Conservation (phyloP, 2,888 invertebrate species). For the Apotomis capreana region DNA sequence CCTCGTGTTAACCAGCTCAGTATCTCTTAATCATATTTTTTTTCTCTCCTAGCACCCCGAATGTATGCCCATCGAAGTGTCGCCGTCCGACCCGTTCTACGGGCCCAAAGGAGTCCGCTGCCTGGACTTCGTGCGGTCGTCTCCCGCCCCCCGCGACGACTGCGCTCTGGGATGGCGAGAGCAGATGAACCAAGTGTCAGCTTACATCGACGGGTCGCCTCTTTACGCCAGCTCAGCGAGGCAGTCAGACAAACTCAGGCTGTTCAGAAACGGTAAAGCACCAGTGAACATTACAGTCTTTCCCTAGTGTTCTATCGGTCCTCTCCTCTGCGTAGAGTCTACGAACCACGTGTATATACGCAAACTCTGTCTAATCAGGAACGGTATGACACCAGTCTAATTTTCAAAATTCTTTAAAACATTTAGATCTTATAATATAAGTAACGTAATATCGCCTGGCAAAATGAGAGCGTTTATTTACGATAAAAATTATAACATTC, state of each 20-base stretch:
- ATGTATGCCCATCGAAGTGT: slow-evolving; percentile 91
- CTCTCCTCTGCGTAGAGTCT: too few relatives aligned
- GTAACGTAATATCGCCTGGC: too few relatives aligned
- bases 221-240: slow-evolving; percentile 91
- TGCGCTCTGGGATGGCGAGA: slow-evolving; percentile 93
- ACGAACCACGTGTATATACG: too few relatives aligned
- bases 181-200: slow-evolving; percentile 92
- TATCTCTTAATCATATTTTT: neutral
- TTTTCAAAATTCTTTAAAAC: neutral
- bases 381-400: slow-evolving; percentile 50
- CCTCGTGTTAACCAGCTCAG: neutral
- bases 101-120: slow-evolving; percentile 88
- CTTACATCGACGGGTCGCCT: slow-evolving; percentile 91
- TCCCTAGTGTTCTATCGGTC: too few relatives aligned
- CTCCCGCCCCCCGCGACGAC: slow-evolving; percentile 90
- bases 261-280: slow-evolving; percentile 88
- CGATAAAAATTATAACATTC: too few relatives aligned
- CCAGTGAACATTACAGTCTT: too few relatives aligned
- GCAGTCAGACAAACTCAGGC: slow-evolving; percentile 88
- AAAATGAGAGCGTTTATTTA: too few relatives aligned
- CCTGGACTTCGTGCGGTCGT: slow-evolving; percentile 92
- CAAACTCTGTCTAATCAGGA: slow-evolving; percentile 88
- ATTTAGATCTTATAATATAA: neutral
- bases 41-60: slow-evolving; percentile 87
- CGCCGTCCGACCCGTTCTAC: slow-evolving; percentile 88